These are phyloP conservation scores for Chloroclysta siterata DNA, from an alignment of 2,888 invertebrate genomes.

Conservation along the genomic window DNA sequence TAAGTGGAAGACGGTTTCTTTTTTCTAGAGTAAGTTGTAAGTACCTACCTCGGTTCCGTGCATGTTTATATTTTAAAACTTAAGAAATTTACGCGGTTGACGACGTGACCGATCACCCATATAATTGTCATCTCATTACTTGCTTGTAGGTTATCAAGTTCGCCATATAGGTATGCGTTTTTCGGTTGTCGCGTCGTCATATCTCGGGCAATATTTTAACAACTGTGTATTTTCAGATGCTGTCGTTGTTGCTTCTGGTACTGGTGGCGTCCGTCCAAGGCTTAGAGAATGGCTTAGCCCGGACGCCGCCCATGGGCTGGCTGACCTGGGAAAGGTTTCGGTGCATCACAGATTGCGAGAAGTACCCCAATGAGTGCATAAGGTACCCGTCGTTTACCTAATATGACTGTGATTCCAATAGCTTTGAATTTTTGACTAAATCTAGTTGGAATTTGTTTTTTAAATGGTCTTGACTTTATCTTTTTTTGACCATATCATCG, in stretches of 20 bases:
- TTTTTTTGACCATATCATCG: too few species aligned
- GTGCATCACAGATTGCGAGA: conserved; percentile 87
- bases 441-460: too few species aligned
- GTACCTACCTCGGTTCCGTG: too few species aligned
- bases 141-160: too few species aligned
- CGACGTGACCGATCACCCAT: too few species aligned
- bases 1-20: neutral
- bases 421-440: neutral
- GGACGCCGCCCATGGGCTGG: conserved; percentile 91
- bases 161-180: too few species aligned
- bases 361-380: conserved; percentile 87
- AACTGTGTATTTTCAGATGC: conserved; percentile 26
- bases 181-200: too few species aligned
- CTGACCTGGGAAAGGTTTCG: conserved; percentile 88
- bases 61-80: too few species aligned
- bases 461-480: too few species aligned
- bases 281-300: conserved; percentile 87
- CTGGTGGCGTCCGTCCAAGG: conserved; percentile 48
- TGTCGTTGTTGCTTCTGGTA: conserved; percentile 44
- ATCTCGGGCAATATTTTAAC: too few species aligned
- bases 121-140: too few species aligned
- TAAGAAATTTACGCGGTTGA: too few species aligned
- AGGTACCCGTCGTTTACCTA: conserved; percentile 70
- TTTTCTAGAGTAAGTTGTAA: neutral
- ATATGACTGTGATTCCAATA: neutral